A percentile compares a stretch with the other conserved stretches of the same genome.
These are phyloP conservation scores for Martes flavigula DNA, from an alignment of 2,797 vertebrate species.

Conservation along the genomic window DNA sequence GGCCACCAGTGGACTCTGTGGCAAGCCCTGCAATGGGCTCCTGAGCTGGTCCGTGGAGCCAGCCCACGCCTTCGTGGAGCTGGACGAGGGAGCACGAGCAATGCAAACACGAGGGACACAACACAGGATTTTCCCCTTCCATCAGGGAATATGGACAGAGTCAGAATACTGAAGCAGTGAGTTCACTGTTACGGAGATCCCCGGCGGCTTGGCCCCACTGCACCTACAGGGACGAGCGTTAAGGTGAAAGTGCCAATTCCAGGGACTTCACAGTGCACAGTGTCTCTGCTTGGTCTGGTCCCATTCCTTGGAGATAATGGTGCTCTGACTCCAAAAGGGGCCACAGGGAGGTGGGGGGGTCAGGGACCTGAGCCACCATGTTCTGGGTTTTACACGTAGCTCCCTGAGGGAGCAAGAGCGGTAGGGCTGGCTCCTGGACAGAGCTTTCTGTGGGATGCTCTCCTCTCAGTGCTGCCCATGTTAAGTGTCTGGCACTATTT, in stretches of 20 bases:
- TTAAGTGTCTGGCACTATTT: too few species aligned
- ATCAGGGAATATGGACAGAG: neutral
- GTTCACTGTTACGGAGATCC: neutral
- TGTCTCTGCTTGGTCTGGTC: neutral
- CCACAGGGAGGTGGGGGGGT: rapidly evolving
- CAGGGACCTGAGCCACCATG: neutral
- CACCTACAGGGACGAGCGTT: neutral
- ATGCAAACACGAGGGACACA: neutral
- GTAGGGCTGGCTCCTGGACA: too few species aligned
- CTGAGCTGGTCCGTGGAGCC: neutral
- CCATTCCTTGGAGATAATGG: neutral
- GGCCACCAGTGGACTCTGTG: neutral
- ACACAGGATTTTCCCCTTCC: neutral
- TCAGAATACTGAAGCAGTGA: neutral
- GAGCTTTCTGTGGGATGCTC: neutral
- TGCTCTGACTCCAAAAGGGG: neutral
- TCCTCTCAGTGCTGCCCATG: neutral
- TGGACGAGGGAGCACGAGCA: neutral
- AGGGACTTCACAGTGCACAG: neutral
- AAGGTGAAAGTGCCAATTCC: neutral
- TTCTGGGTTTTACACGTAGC: neutral
- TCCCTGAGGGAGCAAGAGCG: neutral
- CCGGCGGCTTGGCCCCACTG: neutral
- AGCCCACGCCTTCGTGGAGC: neutral
- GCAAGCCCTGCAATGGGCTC: neutral